Evolutionary conservation across 2,113 vertebrate genomes (phyloP), one percentile per base, ranked within the genome.

Genomic region (Pampusana beccarii): DNA sequence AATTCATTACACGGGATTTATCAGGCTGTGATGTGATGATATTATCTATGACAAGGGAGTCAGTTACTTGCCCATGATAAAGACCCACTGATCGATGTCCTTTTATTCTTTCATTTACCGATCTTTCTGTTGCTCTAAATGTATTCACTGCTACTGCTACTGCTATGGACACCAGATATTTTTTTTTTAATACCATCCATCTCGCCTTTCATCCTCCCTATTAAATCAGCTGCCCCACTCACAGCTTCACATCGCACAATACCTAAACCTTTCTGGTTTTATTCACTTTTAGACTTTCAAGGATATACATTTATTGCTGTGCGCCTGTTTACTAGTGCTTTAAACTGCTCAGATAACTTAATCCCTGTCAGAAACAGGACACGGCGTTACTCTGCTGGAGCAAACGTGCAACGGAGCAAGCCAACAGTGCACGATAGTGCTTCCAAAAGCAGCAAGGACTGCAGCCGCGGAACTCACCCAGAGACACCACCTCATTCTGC

Each of bases 31-130:
- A 36, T 65, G 25, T 62, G 86, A 80, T 16, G 46, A 84, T 95
- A 96, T 19, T 25, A 91, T 88, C 86, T 90, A 28, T 90, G 92
- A 94, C 69, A 78, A 92, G 38, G 61, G 78, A 95, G 74, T 93
- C 11, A 8, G 61, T 91, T 93, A 91, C 84, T 82, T 64, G 80
- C 69, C 70, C 62, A 29, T 73, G 86, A 88, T 96, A 92, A 93
- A 91, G 72, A 91, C 16, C 44, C 75, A 24, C 61, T 70, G 54
- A 95, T 81, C 18, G 0, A 94, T 70, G 31, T 61, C 54, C 44
- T 95, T 90, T 92, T 74, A 90, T 85, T 95, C 74, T 92, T 93
- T 77, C 36, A 44, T 82, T 94, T 84, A 84, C 57, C 0, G 1
- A 19, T 50, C 54, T 61, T 95, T 81, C 51, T 74, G 13, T 71